Evolutionary conservation across 2,113 vertebrate genomes (phyloP).

Genomic region (Megaceryle torquata): DNA sequence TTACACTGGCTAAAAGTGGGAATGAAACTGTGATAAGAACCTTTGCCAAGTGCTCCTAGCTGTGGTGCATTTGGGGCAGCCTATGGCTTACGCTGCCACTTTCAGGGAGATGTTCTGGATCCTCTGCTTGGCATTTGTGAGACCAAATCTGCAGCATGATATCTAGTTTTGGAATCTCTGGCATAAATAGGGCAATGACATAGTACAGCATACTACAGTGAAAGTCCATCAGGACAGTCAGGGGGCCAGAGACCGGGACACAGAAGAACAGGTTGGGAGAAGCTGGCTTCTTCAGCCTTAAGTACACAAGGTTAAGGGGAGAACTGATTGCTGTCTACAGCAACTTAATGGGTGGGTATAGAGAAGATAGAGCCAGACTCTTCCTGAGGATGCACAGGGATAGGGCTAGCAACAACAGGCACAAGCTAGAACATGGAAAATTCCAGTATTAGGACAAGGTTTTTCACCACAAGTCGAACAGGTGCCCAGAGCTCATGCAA

Average conservation of each 20-base stretch:
- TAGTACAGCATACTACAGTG: not conserved
- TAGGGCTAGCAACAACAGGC: not conserved
- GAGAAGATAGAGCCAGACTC: not conserved
- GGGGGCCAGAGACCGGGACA: not conserved
- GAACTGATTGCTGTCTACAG: not conserved
- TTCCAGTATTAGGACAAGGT: not conserved
- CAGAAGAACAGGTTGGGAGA: not conserved
- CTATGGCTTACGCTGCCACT: not conserved
- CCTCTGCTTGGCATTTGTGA: not conserved
- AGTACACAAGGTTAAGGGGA: not conserved
- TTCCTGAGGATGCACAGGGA: not conserved
- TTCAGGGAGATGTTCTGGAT: not conserved
- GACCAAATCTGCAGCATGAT: not conserved
- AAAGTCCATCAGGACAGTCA: not conserved
- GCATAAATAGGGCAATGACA: not conserved
- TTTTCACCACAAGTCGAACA: not conserved
- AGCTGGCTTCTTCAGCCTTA: not conserved
- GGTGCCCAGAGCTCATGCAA: not conserved
- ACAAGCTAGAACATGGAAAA: slow-evolving; percentile 8
- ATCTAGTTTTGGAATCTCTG: not conserved
- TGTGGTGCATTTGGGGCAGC: not conserved
- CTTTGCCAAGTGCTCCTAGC: not conserved
- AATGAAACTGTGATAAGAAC: not conserved
- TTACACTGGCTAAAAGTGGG: not conserved
- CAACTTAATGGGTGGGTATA: not conserved